Evolutionary conservation across 2,888 invertebrate species (phyloP).

Genomic region (Bursaphelenchus okinawaensis): DNA sequence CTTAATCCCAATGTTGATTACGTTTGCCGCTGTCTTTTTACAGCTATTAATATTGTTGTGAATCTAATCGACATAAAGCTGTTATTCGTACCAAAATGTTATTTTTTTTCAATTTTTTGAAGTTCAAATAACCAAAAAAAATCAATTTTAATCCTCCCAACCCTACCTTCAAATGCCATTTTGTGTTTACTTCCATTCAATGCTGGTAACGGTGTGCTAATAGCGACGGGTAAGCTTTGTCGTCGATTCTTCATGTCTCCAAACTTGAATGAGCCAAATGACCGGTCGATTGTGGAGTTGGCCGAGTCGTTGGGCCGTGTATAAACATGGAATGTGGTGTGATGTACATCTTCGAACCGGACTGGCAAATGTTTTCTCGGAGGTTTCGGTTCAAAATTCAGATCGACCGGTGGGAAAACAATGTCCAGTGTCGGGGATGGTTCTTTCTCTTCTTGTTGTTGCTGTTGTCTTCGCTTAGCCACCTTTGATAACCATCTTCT

Average conservation of each 20-base stretch:
- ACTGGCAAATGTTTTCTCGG: not conserved
- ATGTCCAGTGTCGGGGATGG: not conserved
- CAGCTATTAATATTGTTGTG: too few relatives aligned
- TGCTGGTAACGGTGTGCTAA: not conserved
- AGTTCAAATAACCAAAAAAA: too few relatives aligned
- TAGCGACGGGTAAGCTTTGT: not conserved
- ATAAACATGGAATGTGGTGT: not conserved
- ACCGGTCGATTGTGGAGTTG: not conserved
- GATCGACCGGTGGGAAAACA: not conserved
- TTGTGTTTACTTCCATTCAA: not conserved
- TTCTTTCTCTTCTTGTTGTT: not conserved
- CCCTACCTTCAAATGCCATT: not conserved
- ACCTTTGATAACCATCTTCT: not conserved
- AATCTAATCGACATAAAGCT: too few relatives aligned
- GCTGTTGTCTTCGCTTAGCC: not conserved
- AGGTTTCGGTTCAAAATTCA: not conserved
- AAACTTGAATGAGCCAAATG: not conserved
- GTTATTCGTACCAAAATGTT: too few relatives aligned
- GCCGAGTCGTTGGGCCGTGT: not conserved
- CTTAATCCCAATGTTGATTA: too few relatives aligned
- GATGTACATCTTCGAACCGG: not conserved
- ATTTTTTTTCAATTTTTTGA: too few relatives aligned
- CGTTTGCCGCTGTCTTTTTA: too few relatives aligned
- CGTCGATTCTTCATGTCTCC: not conserved
- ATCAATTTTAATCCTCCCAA: not conserved